Evolutionary conservation across 1,140 invertebrate species (phyloP).

Genomic region (Drusus annulatus): DNA sequence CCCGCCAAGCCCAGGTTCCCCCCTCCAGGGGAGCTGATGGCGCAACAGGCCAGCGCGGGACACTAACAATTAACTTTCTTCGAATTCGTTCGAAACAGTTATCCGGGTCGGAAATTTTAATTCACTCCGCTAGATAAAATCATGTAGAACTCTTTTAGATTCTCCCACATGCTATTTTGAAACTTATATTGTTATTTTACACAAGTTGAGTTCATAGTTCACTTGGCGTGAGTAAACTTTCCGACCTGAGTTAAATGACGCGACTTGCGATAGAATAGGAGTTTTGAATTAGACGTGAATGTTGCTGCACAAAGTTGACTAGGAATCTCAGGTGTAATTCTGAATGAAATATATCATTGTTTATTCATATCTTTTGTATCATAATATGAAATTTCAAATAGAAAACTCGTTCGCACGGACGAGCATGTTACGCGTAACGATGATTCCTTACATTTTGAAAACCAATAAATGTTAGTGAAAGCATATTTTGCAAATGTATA

Average conservation of each 20-base stretch:
- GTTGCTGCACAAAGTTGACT: constrained; percentile 37
- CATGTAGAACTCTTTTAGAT: no score
- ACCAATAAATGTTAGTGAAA: constrained; percentile 24
- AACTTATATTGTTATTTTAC: constrained; percentile 9
- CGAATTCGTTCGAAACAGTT: constrained; percentile 51
- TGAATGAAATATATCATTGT: constrained; percentile 52
- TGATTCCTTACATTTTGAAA: constrained; percentile 34
- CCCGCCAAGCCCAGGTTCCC: constrained; percentile 69
- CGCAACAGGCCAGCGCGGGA: constrained; percentile 72
- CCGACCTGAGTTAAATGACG: constrained; percentile 21
- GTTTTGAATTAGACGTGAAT: constrained; percentile 52
- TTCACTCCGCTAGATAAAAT: no score
- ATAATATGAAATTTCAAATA: constrained; percentile 4
- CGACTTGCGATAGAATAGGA: constrained; percentile 53
- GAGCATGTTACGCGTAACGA: background rate
- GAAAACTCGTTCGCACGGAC: no score
- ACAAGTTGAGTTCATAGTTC: background rate
- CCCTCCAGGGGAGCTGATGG: constrained; percentile 68
- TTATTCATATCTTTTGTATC: constrained; percentile 55
- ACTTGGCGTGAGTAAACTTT: background rate
- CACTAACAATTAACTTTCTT: constrained; percentile 65
- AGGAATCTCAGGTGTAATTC: constrained; percentile 37
- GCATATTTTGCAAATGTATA: constrained; percentile 8
- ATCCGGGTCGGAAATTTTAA: constrained; percentile 40
- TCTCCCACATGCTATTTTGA: no score